Base-by-base conservation (phyloP, 2,113 vertebrate genomes). In the Tragelaphus scriptus region DNA sequence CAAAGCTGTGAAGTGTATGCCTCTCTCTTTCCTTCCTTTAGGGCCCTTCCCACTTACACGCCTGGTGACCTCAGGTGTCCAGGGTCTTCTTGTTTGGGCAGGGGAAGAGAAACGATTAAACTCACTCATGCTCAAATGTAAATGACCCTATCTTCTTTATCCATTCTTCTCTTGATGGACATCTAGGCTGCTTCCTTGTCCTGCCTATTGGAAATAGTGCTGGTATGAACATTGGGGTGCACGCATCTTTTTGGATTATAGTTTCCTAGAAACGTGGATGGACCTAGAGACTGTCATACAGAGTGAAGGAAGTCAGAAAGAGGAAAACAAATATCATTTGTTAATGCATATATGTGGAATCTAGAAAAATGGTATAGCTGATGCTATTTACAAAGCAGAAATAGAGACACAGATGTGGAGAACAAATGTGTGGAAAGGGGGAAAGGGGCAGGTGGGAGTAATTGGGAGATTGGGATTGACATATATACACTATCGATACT, bases 1-100 rank as follows among this genome's bases (percentile, higher is more conserved):
- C 77, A 92, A 23, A 81, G 59, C 36, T 88, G 26, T 77, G 88
- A 96, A 97, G 32, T 17, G 2, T 40, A 80, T 26, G n/a, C 40
- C 26, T 90, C n/a, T 90, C 56, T 40, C 30, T 75, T 97, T 90
- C 90, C 97, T 94, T 95, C 88, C 92, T 97, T 28, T 23, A 8
- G 9, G 7, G 65, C 23, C 91, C 28, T 91, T 93, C 68, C 92
- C 88, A 82, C 51, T 36, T 49, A 63, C 2, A 36, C 7, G 49
- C 58, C 59, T 51, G 7, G 55, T 86, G 85, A 86, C 94, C 77
- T 77, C 53, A 47, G 32, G 85, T 30, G 5, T 47, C 49, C 11
- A 11, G 55, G 55, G 88, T 91, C 96, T 92, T 93, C 96, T 94
- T 58, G 1, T 93, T 44, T 88, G 59, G 49, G 17, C 44, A 36